Evolutionary conservation across 2,888 invertebrate genomes (phyloP).

Genomic region (Phaedon cochleariae): DNA sequence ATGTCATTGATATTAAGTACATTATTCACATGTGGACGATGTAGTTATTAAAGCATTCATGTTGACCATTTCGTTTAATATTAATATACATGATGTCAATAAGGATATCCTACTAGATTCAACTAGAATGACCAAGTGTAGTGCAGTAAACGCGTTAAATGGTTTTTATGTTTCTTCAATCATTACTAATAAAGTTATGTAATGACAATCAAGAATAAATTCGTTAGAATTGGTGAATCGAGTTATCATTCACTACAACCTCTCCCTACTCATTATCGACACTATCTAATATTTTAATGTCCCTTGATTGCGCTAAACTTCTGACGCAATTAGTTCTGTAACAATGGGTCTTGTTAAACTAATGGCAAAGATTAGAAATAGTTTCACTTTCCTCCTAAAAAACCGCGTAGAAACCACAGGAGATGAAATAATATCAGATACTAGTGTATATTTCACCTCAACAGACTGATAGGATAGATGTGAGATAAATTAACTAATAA

Average conservation of each 20-base stretch:
- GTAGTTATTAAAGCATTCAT: neutral
- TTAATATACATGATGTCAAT: too few species aligned
- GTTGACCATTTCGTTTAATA: too few species aligned
- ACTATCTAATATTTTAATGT: constrained; percentile 23
- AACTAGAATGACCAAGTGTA: neutral
- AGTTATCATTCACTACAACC: constrained; percentile 12
- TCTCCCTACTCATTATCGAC: constrained; percentile 3
- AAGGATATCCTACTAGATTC: neutral
- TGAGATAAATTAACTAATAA: neutral
- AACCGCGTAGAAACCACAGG: constrained; percentile 5
- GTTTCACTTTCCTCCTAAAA: constrained; percentile 27
- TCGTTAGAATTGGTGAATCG: neutral
- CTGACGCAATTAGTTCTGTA: constrained; percentile 25
- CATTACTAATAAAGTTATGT: too few species aligned
- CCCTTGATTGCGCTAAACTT: constrained; percentile 28
- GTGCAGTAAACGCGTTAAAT: too few species aligned
- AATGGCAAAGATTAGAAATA: constrained; percentile 22
- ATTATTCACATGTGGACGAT: neutral
- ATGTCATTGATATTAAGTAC: constrained; percentile 13
- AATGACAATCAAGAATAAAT: too few species aligned
- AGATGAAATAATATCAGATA: constrained; percentile 1
- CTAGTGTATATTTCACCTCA: neutral
- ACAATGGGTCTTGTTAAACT: constrained; percentile 32
- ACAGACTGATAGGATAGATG: neutral
- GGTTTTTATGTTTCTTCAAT: too few species aligned